A percentile compares a stretch with the other conserved stretches of the same genome.
Evolutionary conservation across 2,797 vertebrate genomes (phyloP).

Genomic region (Phalloptychus januarius): DNA sequence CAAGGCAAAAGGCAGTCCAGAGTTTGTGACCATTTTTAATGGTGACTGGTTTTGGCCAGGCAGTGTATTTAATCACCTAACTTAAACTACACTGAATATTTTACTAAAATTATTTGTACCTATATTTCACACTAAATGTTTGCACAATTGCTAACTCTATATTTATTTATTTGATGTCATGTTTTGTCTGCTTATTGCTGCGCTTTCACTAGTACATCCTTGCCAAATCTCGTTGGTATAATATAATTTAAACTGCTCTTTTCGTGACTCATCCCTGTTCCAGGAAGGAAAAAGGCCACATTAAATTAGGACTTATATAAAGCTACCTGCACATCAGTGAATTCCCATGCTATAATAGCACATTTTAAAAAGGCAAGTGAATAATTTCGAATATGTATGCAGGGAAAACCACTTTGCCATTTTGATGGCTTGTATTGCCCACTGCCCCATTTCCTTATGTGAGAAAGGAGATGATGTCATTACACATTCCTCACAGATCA

Average conservation of each 20-base stretch:
- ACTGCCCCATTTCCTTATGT: constrained; percentile 28
- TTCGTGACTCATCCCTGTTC: constrained; percentile 67
- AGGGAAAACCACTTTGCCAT: constrained; percentile 17
- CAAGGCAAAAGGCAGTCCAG: not conserved
- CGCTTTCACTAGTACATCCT: constrained; percentile 53
- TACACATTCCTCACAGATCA: constrained; percentile 44
- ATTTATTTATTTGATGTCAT: constrained; percentile 57
- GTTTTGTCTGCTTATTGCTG: constrained; percentile 40
- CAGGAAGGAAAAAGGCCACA: constrained; percentile 67
- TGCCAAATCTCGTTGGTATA: constrained; percentile 55
- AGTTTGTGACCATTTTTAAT: not conserved
- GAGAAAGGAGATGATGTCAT: constrained; percentile 45
- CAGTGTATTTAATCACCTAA: constrained; percentile 47
- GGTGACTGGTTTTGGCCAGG: constrained; percentile 5
- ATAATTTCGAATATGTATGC: constrained; percentile 37
- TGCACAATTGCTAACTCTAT: constrained; percentile 39
- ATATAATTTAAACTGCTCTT: constrained; percentile 62
- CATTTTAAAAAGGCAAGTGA: constrained; percentile 51
- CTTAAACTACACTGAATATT: constrained; percentile 33
- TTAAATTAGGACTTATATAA: constrained; percentile 68
- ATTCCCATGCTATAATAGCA: constrained; percentile 40
- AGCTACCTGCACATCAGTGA: constrained; percentile 50
- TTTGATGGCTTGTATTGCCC: constrained; percentile 30
- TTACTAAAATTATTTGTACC: constrained; percentile 17
- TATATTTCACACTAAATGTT: constrained; percentile 38